Conservation (phyloP, 2,888 invertebrate genomes). For the Drosophila paracracens region DNA sequence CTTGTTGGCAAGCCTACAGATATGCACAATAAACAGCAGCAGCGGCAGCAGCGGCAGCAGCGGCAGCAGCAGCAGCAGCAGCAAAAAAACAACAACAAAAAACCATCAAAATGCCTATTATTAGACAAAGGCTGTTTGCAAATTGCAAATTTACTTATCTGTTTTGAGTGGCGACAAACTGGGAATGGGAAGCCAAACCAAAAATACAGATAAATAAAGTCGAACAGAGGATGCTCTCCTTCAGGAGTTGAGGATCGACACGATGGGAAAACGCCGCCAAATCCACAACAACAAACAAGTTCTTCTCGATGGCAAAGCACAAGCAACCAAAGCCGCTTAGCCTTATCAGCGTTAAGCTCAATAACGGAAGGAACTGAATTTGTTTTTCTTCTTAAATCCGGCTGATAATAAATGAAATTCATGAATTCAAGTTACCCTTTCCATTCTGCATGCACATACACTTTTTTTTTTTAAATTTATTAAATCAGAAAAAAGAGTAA, state of each 20-base stretch:
- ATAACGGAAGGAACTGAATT: neutral
- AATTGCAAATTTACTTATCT: constrained; percentile 54
- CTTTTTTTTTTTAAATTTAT: neutral
- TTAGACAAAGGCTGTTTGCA: constrained; percentile 47
- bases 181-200: neutral
- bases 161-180: constrained; percentile 33
- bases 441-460: neutral
- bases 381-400: neutral
- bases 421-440: neutral
- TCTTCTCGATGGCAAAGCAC: neutral
- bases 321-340: neutral
- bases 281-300: neutral
- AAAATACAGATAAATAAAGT: neutral
- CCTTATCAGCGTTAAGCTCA: neutral
- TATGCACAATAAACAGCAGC: constrained; percentile 57
- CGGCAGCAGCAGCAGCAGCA: neutral
- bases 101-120: constrained; percentile 20
- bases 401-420: neutral
- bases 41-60: neutral
- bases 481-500: neutral
- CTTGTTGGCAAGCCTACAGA: constrained; percentile 48
- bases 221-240: constrained; percentile 27
- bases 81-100: neutral
- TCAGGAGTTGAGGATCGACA: neutral
- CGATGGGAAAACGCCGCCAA: neutral